Evolutionary conservation across 2,888 invertebrate species (phyloP), one percentile per base, ranked within the genome.

Genomic region (Mythimna ferrago): DNA sequence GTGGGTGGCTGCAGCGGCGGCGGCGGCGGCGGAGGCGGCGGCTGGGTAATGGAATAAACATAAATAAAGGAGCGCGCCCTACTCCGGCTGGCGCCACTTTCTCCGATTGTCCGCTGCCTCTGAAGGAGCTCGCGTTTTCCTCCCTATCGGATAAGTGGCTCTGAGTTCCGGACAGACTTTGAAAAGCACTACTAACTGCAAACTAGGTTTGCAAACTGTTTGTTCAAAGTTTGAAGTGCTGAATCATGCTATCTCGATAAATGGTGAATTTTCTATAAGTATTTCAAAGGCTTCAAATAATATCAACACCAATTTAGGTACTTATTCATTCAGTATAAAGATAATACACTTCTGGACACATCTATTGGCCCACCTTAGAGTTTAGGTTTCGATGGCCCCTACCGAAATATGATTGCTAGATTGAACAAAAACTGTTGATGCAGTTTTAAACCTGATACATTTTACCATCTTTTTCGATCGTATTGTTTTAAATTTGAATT

Each of bases 61-160:
- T 88, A 88, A 88, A 87, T 88, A 89, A 88, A 81, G 66, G 68
- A 79, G 56, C 66, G 66, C 69, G 73, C 57, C 70, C 61, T 75
- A 61, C 75, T 79, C 74, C 58, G 74, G 73, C 78, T 75, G 73
- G 79, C 73, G 79, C 81, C 78, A 80, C 70, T 86, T 78, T 73
- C 58, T 68, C 70, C 76, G 67, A 73, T 67, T 79, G 71, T 75
- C 64, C 66, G 51, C 66, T 71, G 67, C 73, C 56, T 48, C 66
- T 84, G 58, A 62, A 77, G 71, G 72, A 68, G 60, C 60, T 68
- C 44, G 73, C 78, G 64, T 79, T 78, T 83, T 81, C 73, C 69
- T 73, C 56, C 65, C 32, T 66, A 76, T 77, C 68, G 56, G 68
- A 78, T 78, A 82, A 79, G 73, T 78, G 75, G 51, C 69, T 76